phyloP scores from a whole-genome alignment of 1,140 invertebrate species.

The Scaptomyza montana region DNA sequence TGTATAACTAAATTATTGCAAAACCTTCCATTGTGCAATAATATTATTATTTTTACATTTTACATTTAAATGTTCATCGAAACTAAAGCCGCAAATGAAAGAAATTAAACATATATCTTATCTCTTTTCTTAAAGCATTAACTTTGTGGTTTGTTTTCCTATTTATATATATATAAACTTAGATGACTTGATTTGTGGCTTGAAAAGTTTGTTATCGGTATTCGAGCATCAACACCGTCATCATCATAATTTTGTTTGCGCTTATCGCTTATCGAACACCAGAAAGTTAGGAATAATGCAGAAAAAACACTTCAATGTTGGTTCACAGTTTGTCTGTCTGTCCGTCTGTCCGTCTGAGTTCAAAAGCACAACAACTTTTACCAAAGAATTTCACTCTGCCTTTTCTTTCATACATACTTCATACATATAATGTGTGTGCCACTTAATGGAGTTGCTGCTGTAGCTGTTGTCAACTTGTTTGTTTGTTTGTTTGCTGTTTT shows the following conservation, averaged over 20 bases:
- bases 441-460: slow-evolving; percentile 4
- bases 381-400: slow-evolving; percentile 2
- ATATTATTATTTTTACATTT: too few species aligned
- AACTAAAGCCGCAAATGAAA: neutral
- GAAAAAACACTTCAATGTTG: slow-evolving; percentile 62
- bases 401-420: neutral
- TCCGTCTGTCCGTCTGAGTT: slow-evolving; percentile 10
- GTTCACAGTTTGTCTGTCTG: slow-evolving; percentile 56
- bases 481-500: slow-evolving; percentile 15
- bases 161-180: neutral
- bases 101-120: neutral
- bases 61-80: too few species aligned
- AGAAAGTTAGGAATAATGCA: slow-evolving; percentile 77
- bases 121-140: neutral
- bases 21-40: too few species aligned
- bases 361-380: slow-evolving; percentile 46
- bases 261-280: slow-evolving; percentile 77
- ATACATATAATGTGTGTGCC: neutral
- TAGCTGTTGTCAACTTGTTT: slow-evolving; percentile 5
- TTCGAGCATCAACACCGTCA: slow-evolving; percentile 59
- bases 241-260: slow-evolving; percentile 69
- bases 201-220: slow-evolving; percentile 48
- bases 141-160: neutral
- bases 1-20: neutral
- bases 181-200: slow-evolving; percentile 18